Conservation (phyloP, 2,888 invertebrate genomes). For the Gortyna flavago region DNA sequence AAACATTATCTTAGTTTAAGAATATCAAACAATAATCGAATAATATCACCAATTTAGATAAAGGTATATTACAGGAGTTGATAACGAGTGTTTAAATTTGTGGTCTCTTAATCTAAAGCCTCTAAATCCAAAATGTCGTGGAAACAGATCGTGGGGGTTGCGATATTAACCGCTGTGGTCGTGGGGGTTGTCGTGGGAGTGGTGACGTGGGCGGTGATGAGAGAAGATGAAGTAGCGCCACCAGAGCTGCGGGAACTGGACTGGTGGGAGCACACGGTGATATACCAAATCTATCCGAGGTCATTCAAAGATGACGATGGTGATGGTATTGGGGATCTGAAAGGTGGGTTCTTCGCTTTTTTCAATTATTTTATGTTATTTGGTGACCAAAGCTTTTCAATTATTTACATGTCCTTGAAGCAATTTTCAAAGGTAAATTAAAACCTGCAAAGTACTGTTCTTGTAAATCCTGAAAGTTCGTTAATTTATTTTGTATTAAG, state of each 20-base stretch:
- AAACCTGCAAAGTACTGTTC: conserved; percentile 6
- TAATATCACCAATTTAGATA: conserved; percentile 31
- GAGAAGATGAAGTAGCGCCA: conserved; percentile 84
- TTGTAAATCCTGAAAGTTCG: conserved; percentile 13
- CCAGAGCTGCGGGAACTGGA: conserved; percentile 80
- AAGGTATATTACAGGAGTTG: conserved; percentile 27
- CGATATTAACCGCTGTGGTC: conserved; percentile 60
- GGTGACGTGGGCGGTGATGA: conserved; percentile 73
- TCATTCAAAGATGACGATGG: conserved; percentile 95
- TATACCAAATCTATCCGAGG: conserved; percentile 96
- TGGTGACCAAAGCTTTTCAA: conserved; percentile 5
- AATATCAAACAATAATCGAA: conserved; percentile 29
- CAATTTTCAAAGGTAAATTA: conserved; percentile 7
- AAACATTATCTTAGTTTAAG: conserved; percentile 24
- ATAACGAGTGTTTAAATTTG: conserved; percentile 60
- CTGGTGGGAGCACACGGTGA: conserved; percentile 90
- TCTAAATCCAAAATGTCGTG: conserved; percentile 35
- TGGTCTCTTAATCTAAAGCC: not conserved
- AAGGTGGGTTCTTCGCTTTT: conserved; percentile 84
- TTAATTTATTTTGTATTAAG: conserved; percentile 40
- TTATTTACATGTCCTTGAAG: not conserved
- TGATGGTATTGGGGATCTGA: conserved; percentile 95
- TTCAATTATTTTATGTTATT: not conserved
- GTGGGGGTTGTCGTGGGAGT: conserved; percentile 69
- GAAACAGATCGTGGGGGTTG: conserved; percentile 12